A percentile compares a stretch with the other conserved stretches of the same genome.
Conservation (phyloP, 2,113 vertebrate genomes). For the Pluvialis apricaria region DNA sequence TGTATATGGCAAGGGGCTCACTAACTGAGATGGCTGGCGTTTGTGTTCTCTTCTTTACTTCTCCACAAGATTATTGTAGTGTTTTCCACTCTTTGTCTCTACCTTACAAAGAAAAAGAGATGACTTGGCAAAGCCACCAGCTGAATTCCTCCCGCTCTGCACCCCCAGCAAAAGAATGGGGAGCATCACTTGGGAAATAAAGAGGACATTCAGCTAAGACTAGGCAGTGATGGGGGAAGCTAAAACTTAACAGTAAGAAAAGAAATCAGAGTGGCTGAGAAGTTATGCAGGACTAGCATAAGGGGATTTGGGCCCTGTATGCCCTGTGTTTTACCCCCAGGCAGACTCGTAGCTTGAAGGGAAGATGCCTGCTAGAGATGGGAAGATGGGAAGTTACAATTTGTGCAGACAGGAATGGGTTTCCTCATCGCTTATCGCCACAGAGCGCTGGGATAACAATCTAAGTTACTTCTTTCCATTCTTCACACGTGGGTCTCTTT, state of each 20-base stretch:
- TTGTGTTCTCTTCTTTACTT: neutral
- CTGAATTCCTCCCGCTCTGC: neutral
- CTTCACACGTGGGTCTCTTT: neutral
- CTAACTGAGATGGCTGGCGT: neutral
- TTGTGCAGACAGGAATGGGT: neutral
- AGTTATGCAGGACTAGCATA: neutral
- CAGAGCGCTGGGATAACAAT: neutral
- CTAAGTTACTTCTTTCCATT: neutral
- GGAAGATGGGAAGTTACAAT: neutral
- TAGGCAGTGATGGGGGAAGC: neutral
- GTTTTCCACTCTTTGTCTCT: neutral
- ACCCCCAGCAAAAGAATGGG: neutral
- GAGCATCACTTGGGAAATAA: neutral
- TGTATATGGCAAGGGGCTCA: neutral
- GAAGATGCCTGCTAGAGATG: neutral
- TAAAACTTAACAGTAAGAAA: neutral
- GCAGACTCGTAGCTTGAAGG: neutral
- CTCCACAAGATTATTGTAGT: neutral
- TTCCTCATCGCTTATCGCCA: conserved; percentile 7
- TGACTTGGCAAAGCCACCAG: neutral
- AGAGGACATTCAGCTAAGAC: neutral
- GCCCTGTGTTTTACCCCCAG: neutral
- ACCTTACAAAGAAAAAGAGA: neutral
- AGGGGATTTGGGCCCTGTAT: neutral
- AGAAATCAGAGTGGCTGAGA: neutral